These are phyloP conservation scores for Australoheros scitulus DNA, from an alignment of 2,113 vertebrate species.

Conservation along the genomic window DNA sequence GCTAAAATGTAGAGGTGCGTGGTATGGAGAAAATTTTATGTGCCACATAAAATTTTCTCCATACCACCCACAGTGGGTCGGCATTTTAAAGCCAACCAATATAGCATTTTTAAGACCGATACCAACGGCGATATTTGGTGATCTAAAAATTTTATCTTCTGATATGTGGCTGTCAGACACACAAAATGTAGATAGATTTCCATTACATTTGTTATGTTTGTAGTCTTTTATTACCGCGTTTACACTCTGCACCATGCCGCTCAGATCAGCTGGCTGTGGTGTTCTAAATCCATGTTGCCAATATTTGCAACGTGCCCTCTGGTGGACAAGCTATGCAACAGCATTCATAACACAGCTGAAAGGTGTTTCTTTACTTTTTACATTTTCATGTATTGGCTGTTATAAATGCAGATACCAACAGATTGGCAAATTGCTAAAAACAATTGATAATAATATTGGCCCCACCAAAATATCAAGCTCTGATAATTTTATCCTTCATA, in stretches of 20 bases:
- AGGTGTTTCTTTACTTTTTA: background rate
- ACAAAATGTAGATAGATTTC: background rate
- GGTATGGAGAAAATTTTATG: background rate
- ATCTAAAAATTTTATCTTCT: background rate
- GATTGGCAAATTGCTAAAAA: background rate
- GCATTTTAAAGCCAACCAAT: background rate
- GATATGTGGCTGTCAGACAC: background rate
- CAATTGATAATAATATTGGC: too few relatives aligned
- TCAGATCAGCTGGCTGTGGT: background rate
- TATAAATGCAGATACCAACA: background rate
- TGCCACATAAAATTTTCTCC: too few relatives aligned
- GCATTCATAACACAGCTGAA: background rate
- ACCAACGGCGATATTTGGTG: rapidly evolving
- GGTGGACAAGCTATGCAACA: background rate
- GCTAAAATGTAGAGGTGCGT: background rate
- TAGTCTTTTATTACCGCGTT: background rate
- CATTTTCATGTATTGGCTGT: background rate
- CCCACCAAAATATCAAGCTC: too few relatives aligned
- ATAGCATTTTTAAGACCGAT: background rate
- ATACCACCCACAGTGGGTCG: too few relatives aligned
- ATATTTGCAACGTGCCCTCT: background rate
- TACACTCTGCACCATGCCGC: too few relatives aligned
- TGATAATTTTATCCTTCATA: too few relatives aligned
- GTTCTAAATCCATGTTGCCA: background rate
- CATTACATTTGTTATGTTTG: background rate